phyloP scores from a whole-genome alignment of 2,113 vertebrate species.

The Rhinopomastus cyanomelas region DNA sequence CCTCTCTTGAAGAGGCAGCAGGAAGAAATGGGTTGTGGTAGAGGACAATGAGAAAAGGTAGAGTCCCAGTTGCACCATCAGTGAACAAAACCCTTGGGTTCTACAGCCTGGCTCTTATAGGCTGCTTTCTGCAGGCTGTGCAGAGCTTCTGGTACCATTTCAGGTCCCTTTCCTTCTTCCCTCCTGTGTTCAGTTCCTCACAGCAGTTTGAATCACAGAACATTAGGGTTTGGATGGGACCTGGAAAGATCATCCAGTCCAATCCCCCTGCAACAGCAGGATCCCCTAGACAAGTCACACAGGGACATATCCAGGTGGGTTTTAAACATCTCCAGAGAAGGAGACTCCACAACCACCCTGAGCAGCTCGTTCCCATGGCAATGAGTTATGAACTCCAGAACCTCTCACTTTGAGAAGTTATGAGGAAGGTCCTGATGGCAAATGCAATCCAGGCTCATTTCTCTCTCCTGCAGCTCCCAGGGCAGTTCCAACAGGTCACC shows the following conservation, averaged over 20 bases:
- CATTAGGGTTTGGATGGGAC: too few species aligned
- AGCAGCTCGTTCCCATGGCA: too few species aligned
- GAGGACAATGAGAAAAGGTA: not conserved
- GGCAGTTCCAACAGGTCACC: not conserved
- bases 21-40: not conserved
- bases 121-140: fast-evolving
- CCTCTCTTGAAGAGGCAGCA: not conserved
- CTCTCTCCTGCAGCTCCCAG: not conserved
- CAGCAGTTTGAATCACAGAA: too few species aligned
- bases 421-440: not conserved
- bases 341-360: too few species aligned
- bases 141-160: fast-evolving
- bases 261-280: too few species aligned
- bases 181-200: fast-evolving
- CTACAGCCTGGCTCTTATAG: not conserved
- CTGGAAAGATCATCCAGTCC: too few species aligned
- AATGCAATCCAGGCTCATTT: fast-evolving
- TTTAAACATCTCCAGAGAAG: too few species aligned
- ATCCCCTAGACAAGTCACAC: too few species aligned
- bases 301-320: too few species aligned
- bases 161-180: not conserved
- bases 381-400: not conserved
- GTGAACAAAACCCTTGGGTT: not conserved
- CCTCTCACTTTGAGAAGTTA: too few species aligned
- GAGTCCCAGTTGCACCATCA: not conserved